Percentiles rank a stretch among this genome's conserved stretches.
Conservation (phyloP, 2,797 vertebrate genomes). For the Phrynocephalus guinanensis region DNA sequence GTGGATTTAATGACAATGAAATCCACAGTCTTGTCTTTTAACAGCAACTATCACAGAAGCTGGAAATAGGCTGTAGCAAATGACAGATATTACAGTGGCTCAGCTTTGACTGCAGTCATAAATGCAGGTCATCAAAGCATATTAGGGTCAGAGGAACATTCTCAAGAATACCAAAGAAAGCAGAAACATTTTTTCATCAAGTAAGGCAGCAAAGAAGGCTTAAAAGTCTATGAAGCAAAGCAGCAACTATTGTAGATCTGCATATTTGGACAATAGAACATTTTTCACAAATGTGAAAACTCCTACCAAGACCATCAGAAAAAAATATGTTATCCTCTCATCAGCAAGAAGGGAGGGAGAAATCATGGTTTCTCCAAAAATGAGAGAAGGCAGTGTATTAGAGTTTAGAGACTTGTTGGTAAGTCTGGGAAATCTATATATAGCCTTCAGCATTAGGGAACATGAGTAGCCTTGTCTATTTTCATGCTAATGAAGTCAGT, state of each 20-base stretch:
- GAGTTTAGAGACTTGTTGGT: too few species aligned
- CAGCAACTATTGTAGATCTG: too few species aligned
- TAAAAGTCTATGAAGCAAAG: not conserved
- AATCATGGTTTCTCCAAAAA: conserved; percentile 4
- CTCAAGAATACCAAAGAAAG: conserved; percentile 37
- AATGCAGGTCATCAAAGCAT: conserved; percentile 33
- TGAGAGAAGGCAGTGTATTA: too few species aligned
- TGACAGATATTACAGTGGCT: conserved; percentile 17
- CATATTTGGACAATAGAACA: too few species aligned
- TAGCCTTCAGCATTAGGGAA: too few species aligned
- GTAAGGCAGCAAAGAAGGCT: conserved; percentile 48
- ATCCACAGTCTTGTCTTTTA: conserved; percentile 5
- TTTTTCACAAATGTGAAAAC: too few species aligned
- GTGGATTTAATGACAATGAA: conserved; percentile 40
- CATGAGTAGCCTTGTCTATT: not conserved
- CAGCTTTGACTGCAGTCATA: conserved; percentile 54
- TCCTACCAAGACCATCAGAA: not conserved
- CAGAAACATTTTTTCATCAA: conserved; percentile 67
- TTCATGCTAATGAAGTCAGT: too few species aligned
- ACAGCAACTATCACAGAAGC: conserved; percentile 16
- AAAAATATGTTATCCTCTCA: conserved; percentile 47
- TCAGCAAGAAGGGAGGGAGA: not conserved
- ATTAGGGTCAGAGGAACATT: conserved; percentile 46
- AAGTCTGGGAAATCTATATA: too few species aligned
- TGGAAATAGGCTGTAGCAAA: conserved; percentile 23